Evolutionary conservation across 2,888 invertebrate genomes (phyloP).

Genomic region (Thera obeliscata): DNA sequence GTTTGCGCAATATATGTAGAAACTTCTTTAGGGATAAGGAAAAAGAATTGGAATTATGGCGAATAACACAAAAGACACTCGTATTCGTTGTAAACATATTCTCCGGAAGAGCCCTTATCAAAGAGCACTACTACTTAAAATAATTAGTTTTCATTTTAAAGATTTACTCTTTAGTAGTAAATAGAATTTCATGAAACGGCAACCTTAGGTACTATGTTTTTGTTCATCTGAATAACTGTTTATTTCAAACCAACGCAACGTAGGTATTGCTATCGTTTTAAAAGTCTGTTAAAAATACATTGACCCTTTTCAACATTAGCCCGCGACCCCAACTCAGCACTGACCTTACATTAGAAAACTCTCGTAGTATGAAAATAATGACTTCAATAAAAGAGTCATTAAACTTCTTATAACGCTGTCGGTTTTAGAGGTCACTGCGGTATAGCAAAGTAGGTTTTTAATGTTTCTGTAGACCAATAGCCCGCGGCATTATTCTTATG

Average conservation of each 20-base stretch:
- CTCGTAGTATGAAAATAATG: conserved; percentile 24
- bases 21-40: conserved; percentile 9
- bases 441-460: background rate
- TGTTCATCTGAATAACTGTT: too few species aligned
- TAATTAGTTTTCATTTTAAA: too few species aligned
- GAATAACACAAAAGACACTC: background rate
- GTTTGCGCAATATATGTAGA: conserved; percentile 1
- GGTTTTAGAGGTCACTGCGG: conserved; percentile 32
- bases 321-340: conserved; percentile 9
- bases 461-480: conserved; percentile 8
- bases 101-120: too few species aligned
- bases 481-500: background rate
- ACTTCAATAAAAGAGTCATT: conserved; percentile 32
- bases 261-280: background rate
- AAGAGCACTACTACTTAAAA: too few species aligned
- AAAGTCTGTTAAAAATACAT: background rate
- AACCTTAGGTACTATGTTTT: too few species aligned
- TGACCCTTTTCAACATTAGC: conserved; percentile 35
- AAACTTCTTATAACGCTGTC: conserved; percentile 21
- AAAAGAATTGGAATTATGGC: background rate
- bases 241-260: too few species aligned
- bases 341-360: conserved; percentile 36
- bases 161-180: too few species aligned
- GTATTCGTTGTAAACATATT: background rate
- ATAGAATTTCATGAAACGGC: too few species aligned